Conservation (phyloP, 2,113 vertebrate species). For the Caretta caretta region DNA sequence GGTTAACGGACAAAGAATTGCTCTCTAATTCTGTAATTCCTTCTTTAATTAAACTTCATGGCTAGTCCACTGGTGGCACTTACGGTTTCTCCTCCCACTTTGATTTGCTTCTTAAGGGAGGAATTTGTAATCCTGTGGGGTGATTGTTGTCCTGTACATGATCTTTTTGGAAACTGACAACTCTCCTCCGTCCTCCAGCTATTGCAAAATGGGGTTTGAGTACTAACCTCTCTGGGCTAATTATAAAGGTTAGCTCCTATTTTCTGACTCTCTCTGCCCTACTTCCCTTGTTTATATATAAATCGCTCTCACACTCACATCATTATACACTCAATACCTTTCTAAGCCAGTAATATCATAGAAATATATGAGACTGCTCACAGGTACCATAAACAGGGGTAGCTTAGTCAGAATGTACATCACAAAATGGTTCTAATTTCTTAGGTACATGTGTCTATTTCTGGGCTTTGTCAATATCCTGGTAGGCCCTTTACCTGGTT, state of each 20-base stretch:
- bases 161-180: background rate
- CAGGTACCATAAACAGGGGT: background rate
- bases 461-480: background rate
- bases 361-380: background rate
- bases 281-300: background rate
- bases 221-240: background rate
- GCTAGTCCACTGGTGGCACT: constrained; percentile 42
- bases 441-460: background rate
- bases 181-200: constrained; percentile 47
- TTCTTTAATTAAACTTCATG: constrained; percentile 77
- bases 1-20: constrained; percentile 80
- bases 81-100: constrained; percentile 28
- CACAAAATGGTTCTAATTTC: background rate
- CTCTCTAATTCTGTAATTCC: constrained; percentile 81
- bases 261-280: background rate
- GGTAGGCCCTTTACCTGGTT: background rate
- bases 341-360: background rate
- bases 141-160: background rate
- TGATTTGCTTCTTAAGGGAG: background rate
- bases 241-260: background rate
- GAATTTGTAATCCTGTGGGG: constrained; percentile 6
- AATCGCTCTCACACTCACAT: background rate
- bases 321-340: background rate
- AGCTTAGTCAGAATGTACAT: fast-evolving
- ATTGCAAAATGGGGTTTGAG: background rate